Conservation (phyloP, 2,797 vertebrate species). For the Hippoglossus hippoglossus region DNA sequence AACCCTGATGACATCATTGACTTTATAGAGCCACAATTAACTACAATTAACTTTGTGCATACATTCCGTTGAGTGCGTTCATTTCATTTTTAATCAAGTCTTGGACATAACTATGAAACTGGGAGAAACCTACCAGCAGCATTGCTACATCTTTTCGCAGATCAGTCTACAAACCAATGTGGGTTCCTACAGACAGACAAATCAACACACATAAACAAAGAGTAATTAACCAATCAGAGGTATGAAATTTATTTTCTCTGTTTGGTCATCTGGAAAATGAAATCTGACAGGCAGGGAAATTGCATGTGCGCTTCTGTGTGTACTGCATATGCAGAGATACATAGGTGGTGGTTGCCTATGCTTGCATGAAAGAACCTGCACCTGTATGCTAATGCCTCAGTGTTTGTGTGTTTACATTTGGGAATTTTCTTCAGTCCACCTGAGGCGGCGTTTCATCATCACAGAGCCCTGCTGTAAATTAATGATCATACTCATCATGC, state of each 20-base stretch:
- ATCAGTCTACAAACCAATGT: slow-evolving; percentile 17
- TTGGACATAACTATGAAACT: too few relatives aligned
- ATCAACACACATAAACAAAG: slow-evolving; percentile 58
- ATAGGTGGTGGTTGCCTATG: slow-evolving; percentile 9
- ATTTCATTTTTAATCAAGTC: too few relatives aligned
- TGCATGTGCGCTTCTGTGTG: slow-evolving; percentile 1
- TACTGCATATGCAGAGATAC: background rate
- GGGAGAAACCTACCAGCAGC: too few relatives aligned
- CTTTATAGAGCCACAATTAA: too few relatives aligned
- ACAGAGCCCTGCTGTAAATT: slow-evolving; percentile 45
- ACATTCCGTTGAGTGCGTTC: too few relatives aligned
- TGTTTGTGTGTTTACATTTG: slow-evolving; percentile 24
- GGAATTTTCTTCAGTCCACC: slow-evolving; percentile 13
- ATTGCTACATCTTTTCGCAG: background rate
- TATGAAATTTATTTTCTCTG: slow-evolving; percentile 78
- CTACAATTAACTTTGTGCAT: too few relatives aligned
- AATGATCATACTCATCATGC: slow-evolving; percentile 71
- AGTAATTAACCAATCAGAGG: slow-evolving; percentile 72
- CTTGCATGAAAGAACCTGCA: slow-evolving; percentile 30
- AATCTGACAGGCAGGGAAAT: slow-evolving; percentile 67
- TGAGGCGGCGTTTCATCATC: slow-evolving; percentile 22
- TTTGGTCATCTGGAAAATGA: slow-evolving; percentile 70
- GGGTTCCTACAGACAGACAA: slow-evolving; percentile 46
- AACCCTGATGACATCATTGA: too few relatives aligned
- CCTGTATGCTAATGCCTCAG: slow-evolving; percentile 10